Evolutionary conservation across 2,888 invertebrate genomes (phyloP), one percentile per base, ranked within the genome.

Genomic region (Lasioglossum pauxillum): DNA sequence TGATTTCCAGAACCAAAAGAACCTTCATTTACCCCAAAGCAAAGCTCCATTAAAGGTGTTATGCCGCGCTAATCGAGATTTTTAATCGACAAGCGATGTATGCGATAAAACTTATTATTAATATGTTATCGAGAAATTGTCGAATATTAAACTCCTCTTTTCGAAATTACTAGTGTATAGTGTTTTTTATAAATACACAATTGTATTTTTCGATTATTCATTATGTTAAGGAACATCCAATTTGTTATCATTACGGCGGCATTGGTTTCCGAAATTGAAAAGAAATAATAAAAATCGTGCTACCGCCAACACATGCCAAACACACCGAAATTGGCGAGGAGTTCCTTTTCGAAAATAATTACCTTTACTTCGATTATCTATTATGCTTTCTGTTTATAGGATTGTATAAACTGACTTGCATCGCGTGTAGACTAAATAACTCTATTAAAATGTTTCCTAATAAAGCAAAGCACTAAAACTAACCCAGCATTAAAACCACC

Each of bases 381-480:
- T 31, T 67, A 35, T 23, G 23, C 35, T 23, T 67, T 35, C 0
- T 67, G 23, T 67, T 10, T 7, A 67, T 35, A 67, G 8, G 2
- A 10, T 35, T 38, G 7, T 67, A 35, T 19, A 31, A 69, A 69
- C 35, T 19, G 23, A 0, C 23, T 69, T 2, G 31, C 16, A 31
- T 69, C 67, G 16, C 69, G 12, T 12, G 38, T 69, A n/a, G 69
- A 71, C n/a, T 12, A n/a, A 71, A 71, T 14, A 41, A 23, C 23
- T n/a, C 10, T n/a, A 5, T 16, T 35, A 64, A 77, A 75, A 41
- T 72, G 41, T 80, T 73, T 78, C 86, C 93, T 92, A 92, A 88
- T 87, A 78, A 87, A 92, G 93, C 91, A 82, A 93, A 93, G 92
- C 92, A 77, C 67, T 78, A 71, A 73, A 88, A 92, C 93, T 88